Base-by-base conservation (phyloP, 2,888 invertebrate species). In the Piscicola geometra region DNA sequence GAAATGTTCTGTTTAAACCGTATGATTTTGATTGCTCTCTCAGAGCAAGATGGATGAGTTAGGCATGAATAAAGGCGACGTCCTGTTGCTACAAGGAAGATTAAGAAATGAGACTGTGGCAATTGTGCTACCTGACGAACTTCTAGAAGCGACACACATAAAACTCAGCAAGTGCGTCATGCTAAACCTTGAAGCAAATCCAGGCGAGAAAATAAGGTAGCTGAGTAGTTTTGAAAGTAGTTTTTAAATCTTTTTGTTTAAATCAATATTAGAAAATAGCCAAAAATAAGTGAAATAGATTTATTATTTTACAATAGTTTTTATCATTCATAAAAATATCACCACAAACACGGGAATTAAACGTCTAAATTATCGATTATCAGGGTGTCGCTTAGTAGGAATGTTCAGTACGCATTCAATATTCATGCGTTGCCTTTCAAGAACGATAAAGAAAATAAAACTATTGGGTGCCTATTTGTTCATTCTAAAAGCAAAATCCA, bases 391-490 rank as follows among this genome's bases (percentile, higher is more conserved):
- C 1, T 15, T 21, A 33, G 21, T 30, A 41, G 25, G 15, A 71
- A 52, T 9, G 71, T 50, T 9, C 30, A n/a, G 32, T 50, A 71
- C 50, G 71, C 50, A 9, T 47, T 47, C 47, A 71, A 71, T 30
- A 71, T 71, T 21, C 71, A 71, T 9, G 71, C 52, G 28, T 52
- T 71, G 5, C 71, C 71, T 32, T 71, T 71, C 33, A 52, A 71
- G 52, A 50, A 71, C 41, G 47, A 71, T 2, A 30, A 47, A 2
- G 30, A 28, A n/a, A 50, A 47, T 21, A 47, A 52, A 32, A 25
- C 71, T 2, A 52, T 32, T 12, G 71, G 71, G 71, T 71, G n/a
- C n/a, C n/a, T n/a, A n/a, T n/a, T n/a, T n/a, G n/a, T n/a, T n/a
- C n/a, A n/a, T n/a, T n/a, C n/a, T n/a, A n/a, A n/a, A n/a, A n/a